A percentile compares a stretch with the other conserved stretches of the same genome.
phyloP scores from a whole-genome alignment of 2,797 vertebrate species.

The Phrynocephalus guinanensis region DNA sequence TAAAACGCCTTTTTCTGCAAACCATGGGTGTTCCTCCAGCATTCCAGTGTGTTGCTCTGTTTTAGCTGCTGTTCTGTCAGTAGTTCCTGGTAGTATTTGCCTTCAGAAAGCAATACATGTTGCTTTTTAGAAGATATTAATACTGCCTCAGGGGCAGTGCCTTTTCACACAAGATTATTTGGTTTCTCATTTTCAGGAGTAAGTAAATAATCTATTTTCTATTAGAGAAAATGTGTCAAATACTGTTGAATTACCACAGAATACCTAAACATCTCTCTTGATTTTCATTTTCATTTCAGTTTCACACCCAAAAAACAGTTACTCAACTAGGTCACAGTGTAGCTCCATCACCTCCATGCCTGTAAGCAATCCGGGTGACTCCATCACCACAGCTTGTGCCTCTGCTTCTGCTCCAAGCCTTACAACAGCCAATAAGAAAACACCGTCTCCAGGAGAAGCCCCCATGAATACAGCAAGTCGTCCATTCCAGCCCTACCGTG shows the following conservation, averaged over 20 bases:
- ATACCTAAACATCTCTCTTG: background rate
- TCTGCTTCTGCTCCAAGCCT: slow-evolving; percentile 73
- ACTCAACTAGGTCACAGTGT: slow-evolving; percentile 89
- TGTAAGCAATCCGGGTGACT: slow-evolving; percentile 65
- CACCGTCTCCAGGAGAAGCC: slow-evolving; percentile 37
- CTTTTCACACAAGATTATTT: too few species aligned
- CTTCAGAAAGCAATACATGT: background rate
- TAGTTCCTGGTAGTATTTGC: background rate
- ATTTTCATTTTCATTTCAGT: slow-evolving; percentile 78
- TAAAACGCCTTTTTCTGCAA: too few species aligned
- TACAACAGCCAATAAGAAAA: slow-evolving; percentile 65
- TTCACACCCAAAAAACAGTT: slow-evolving; percentile 93
- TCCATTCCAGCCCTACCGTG: slow-evolving; percentile 80
- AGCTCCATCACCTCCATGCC: slow-evolving; percentile 81
- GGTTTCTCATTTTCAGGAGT: too few species aligned
- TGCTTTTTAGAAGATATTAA: background rate
- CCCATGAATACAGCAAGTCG: slow-evolving; percentile 51
- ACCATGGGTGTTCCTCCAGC: background rate
- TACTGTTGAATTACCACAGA: background rate
- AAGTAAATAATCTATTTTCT: background rate
- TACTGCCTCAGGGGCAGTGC: background rate
- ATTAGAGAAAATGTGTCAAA: background rate
- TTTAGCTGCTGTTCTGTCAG: background rate
- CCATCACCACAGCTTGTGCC: slow-evolving; percentile 71
- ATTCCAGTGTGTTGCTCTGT: background rate